Evolutionary conservation across 2,113 vertebrate genomes (phyloP), one percentile per base, ranked within the genome.

Genomic region (Colaptes auratus): DNA sequence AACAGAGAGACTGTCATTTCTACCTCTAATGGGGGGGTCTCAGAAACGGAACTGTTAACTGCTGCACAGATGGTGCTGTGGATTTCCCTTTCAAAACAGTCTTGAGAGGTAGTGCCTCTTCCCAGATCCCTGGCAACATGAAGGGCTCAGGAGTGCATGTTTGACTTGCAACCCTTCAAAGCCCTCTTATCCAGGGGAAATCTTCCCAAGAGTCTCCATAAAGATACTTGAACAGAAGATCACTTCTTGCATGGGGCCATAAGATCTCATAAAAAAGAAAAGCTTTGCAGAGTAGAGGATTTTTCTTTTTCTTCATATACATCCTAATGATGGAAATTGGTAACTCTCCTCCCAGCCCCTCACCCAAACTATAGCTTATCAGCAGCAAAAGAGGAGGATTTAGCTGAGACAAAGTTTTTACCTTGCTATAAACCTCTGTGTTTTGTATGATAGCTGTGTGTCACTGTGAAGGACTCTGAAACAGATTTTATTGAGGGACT

Each of bases 121-220:
- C 31, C 80, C 36, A 64, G 86, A 92, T 92, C 58, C 46, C 65
- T 88, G 73, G 70, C 78, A 94, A 90, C 91, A 87, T 84, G 81
- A 89, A 90, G 81, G 78, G 60, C 86, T 93, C 75, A 86, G 48
- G 71, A 76, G 52, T 21, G 28, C 50, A 27, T 76, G n/a, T 79
- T 67, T 86, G 74, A 79, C 60, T 86, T 96, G 39, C 6, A 89
- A 71, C n/a, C 66, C 66, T 82, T 66, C 91, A 92, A 85, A 93
- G 89, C 83, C 33, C 59, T 79, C 70, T 86, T 84, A 94, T 72
- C 56, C 46, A 70, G 85, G 25, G 84, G 52, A 93, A 94, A 84
- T 81, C 91, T 92, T 94, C 67, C 71, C 63, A 55, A 52, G 78
- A 84, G 71, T 86, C 81, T 79, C 59, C 60, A 42, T 87, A 83